Evolutionary conservation across 1,140 invertebrate species (phyloP).

Genomic region (Streblospio benedicti): DNA sequence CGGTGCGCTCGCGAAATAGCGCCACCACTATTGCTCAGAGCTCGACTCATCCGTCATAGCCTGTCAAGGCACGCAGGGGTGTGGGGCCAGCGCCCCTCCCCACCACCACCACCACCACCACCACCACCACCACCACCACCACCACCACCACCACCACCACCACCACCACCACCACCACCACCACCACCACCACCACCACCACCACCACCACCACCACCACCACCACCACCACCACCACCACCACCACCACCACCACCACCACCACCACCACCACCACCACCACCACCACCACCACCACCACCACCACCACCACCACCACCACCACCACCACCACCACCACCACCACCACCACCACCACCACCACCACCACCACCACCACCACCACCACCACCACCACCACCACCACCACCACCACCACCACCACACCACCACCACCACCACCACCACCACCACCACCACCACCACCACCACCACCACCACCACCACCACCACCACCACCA

Average conservation of each 20-base stretch:
- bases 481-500: not conserved
- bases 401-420: slow-evolving; percentile 1
- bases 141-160: slow-evolving; percentile 10
- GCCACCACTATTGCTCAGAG: too few species aligned
- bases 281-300: slow-evolving; percentile 10
- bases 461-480: slow-evolving; percentile 3
- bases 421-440: slow-evolving; percentile 1
- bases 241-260: slow-evolving; percentile 9
- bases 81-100: too few species aligned
- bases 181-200: slow-evolving; percentile 6
- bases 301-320: slow-evolving; percentile 9
- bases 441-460: slow-evolving; percentile 2
- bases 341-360: slow-evolving; percentile 10
- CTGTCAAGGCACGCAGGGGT: too few species aligned
- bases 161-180: slow-evolving; percentile 6
- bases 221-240: slow-evolving; percentile 10
- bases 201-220: slow-evolving; percentile 10
- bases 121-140: slow-evolving; percentile 9
- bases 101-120: slow-evolving; percentile 10
- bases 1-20: too few species aligned
- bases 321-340: slow-evolving; percentile 10
- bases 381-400: slow-evolving; percentile 10
- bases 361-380: slow-evolving; percentile 9
- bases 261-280: slow-evolving; percentile 10
- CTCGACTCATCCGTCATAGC: too few species aligned